Percentiles rank a stretch among this genome's conserved stretches.
Conservation (phyloP, 2,113 vertebrate genomes). For the Anser cygnoides region DNA sequence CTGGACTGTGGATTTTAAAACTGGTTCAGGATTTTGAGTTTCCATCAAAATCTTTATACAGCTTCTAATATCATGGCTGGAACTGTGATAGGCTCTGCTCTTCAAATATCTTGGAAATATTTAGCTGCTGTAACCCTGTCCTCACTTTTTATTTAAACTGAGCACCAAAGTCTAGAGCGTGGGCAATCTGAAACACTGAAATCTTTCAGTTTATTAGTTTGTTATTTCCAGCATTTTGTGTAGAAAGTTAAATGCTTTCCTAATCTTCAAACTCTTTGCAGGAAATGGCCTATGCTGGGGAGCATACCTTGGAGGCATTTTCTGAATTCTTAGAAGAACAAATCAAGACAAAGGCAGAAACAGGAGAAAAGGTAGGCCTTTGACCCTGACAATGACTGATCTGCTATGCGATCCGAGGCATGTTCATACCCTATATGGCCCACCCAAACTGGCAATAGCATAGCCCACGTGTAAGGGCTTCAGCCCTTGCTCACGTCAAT, state of each 20-base stretch:
- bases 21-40: background rate
- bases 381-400: background rate
- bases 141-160: background rate
- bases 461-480: accelerated
- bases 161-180: background rate
- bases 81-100: background rate
- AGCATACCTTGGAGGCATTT: slow-evolving; percentile 70
- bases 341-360: background rate
- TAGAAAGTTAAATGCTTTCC: background rate
- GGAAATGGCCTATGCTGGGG: slow-evolving; percentile 68
- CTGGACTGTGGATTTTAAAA: background rate
- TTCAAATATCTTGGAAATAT: background rate
- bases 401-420: background rate
- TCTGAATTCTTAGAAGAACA: slow-evolving; percentile 75
- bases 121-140: background rate
- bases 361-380: slow-evolving; percentile 56
- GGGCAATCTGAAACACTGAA: background rate
- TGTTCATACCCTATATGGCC: accelerated
- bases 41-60: background rate
- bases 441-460: accelerated
- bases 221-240: background rate
- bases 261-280: slow-evolving; percentile 1
- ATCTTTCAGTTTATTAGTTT: background rate
- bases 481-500: accelerated
- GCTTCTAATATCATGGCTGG: background rate